Evolutionary conservation across 2,888 invertebrate genomes (phyloP).

Genomic region (Hipparchia sbordonii): DNA sequence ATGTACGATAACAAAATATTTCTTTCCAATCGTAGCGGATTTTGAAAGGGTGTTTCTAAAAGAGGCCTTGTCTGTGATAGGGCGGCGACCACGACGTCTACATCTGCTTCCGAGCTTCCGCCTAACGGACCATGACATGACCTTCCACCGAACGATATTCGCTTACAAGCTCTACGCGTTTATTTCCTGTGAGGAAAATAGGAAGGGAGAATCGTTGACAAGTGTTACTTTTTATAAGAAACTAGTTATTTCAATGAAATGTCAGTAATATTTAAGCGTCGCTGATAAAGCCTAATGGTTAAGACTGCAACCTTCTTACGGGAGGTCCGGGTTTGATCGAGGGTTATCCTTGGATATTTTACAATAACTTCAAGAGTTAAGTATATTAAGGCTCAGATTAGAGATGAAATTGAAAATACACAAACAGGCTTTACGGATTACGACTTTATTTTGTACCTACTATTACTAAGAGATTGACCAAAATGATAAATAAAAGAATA

Average conservation of each 20-base stretch:
- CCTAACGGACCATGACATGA: conserved; percentile 63
- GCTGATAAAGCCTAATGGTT: too few species aligned
- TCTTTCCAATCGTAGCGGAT: conserved; percentile 42
- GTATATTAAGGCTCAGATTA: too few species aligned
- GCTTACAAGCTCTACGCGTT: conserved; percentile 22
- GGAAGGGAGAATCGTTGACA: neutral
- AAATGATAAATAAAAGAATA: neutral
- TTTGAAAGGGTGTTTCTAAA: conserved; percentile 54
- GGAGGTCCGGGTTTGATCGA: too few species aligned
- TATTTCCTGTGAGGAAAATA: conserved; percentile 23
- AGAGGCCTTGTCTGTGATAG: conserved; percentile 50
- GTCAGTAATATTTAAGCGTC: too few species aligned
- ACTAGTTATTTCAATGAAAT: too few species aligned
- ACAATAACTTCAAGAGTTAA: too few species aligned
- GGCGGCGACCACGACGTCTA: conserved; percentile 54
- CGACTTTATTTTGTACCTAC: neutral
- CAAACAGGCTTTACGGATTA: neutral
- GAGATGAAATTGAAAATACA: neutral
- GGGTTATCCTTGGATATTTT: too few species aligned
- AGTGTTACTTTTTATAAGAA: neutral
- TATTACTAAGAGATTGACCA: neutral
- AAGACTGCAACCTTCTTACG: too few species aligned
- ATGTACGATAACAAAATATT: conserved; percentile 19
- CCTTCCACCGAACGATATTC: conserved; percentile 37
- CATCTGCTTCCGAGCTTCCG: conserved; percentile 69